Percentiles rank a stretch among this genome's conserved stretches.
Evolutionary conservation across 2,888 invertebrate genomes (phyloP).

Genomic region (Myopa tessellatipennis): DNA sequence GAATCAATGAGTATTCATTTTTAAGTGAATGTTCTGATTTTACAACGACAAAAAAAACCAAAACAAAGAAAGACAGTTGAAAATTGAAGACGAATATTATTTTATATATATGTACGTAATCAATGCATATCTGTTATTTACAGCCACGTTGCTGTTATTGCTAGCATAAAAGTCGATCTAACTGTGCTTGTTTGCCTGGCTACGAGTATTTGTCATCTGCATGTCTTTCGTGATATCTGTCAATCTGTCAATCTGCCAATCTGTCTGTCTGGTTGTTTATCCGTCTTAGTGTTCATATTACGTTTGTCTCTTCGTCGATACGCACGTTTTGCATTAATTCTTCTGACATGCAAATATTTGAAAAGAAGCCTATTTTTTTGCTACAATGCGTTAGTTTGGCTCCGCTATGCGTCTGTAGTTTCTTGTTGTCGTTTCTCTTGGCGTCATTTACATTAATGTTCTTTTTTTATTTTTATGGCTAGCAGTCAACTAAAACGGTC

Average conservation of each 20-base stretch:
- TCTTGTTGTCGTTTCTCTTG: not conserved
- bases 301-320: not conserved
- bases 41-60: too few relatives aligned
- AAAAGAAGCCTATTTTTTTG: not conserved
- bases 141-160: too few relatives aligned
- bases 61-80: too few relatives aligned
- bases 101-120: too few relatives aligned
- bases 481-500: too few relatives aligned
- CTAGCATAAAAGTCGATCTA: not conserved
- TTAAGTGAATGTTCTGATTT: too few relatives aligned
- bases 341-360: not conserved
- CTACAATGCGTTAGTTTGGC: not conserved
- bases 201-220: too few relatives aligned
- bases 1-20: too few relatives aligned
- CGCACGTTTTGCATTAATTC: not conserved
- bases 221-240: not conserved
- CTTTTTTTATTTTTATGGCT: not conserved
- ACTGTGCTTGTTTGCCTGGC: not conserved
- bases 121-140: too few relatives aligned
- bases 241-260: not conserved
- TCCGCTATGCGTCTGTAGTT: not conserved
- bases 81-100: too few relatives aligned
- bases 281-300: not conserved
- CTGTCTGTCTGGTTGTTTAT: not conserved
- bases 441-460: not conserved